Conservation (phyloP, 2,888 invertebrate species). For the Drosophila suboccidentalis region DNA sequence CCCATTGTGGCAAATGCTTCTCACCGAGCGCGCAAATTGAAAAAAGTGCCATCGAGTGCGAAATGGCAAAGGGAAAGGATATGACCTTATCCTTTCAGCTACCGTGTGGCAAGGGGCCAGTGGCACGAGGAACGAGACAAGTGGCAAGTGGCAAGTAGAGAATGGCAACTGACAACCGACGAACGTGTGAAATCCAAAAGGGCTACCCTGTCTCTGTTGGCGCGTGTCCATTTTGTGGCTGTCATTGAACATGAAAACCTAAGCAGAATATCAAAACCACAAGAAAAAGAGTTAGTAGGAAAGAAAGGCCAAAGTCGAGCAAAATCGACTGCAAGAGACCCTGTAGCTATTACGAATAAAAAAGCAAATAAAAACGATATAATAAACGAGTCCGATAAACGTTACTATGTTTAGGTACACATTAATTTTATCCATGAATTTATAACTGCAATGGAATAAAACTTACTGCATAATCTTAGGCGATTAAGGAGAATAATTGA, state of each 20-base stretch:
- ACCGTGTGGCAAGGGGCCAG: slow-evolving; percentile 14
- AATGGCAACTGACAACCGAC: slow-evolving; percentile 43
- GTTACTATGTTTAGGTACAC: too few relatives aligned
- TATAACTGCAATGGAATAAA: too few relatives aligned
- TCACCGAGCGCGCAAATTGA: slow-evolving; percentile 70
- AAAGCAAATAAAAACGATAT: neutral
- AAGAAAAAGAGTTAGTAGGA: neutral
- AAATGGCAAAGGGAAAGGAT: slow-evolving; percentile 62
- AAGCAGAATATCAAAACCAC: slow-evolving; percentile 45
- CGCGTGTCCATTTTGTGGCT: slow-evolving; percentile 57
- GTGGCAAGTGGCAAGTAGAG: slow-evolving; percentile 9
- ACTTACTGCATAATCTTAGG: too few relatives aligned
- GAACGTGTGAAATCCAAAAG: slow-evolving; percentile 72
- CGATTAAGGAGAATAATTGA: too few relatives aligned
- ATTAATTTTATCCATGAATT: too few relatives aligned
- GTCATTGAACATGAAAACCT: slow-evolving; percentile 51
- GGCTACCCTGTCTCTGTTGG: slow-evolving; percentile 34
- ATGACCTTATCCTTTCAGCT: slow-evolving; percentile 32
- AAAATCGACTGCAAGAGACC: neutral
- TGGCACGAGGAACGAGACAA: slow-evolving; percentile 15
- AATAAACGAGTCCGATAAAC: too few relatives aligned
- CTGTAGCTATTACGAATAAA: neutral
- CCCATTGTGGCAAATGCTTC: slow-evolving; percentile 76
- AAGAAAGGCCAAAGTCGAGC: neutral
- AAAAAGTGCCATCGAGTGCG: slow-evolving; percentile 56